Evolutionary conservation across 1,140 invertebrate species (phyloP).

Genomic region (Alviniconcha marisindica): DNA sequence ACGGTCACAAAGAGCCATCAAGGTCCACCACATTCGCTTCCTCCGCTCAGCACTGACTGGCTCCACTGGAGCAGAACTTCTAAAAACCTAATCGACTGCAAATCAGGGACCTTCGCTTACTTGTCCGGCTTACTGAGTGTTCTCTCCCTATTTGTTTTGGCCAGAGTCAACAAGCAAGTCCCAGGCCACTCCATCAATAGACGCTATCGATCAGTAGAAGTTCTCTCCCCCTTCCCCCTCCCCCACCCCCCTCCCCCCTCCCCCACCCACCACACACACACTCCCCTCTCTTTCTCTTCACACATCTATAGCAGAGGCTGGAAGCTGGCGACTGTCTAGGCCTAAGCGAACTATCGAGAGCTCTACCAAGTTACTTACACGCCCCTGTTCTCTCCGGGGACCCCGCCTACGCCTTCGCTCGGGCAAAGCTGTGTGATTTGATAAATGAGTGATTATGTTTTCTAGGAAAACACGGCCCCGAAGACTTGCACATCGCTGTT

Average conservation of each 20-base stretch:
- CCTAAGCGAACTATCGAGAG: too few species aligned
- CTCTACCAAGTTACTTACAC: neutral
- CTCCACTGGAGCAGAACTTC: neutral
- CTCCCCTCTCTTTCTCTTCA: neutral
- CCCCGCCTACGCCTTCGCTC: too few species aligned
- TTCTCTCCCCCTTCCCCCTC: too few species aligned
- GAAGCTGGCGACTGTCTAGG: neutral
- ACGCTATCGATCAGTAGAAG: slow-evolving; percentile 26
- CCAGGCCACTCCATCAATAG: neutral
- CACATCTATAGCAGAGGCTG: neutral
- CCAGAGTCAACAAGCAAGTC: slow-evolving; percentile 18
- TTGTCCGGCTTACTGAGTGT: slow-evolving; percentile 5
- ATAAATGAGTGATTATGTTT: slow-evolving; percentile 30
- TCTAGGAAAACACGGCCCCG: slow-evolving; percentile 18
- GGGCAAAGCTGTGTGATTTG: slow-evolving; percentile 20
- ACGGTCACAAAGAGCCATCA: neutral
- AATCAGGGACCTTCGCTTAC: neutral
- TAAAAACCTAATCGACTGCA: neutral
- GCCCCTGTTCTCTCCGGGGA: too few species aligned
- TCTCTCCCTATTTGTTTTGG: slow-evolving; percentile 25
- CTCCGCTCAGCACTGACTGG: neutral
- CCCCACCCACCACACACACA: too few species aligned
- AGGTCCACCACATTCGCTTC: neutral
- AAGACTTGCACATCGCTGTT: neutral
- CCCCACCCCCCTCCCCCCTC: too few species aligned